These are phyloP conservation scores for Bostrychus sinensis DNA, from an alignment of 2,113 vertebrate species.

Conservation along the genomic window DNA sequence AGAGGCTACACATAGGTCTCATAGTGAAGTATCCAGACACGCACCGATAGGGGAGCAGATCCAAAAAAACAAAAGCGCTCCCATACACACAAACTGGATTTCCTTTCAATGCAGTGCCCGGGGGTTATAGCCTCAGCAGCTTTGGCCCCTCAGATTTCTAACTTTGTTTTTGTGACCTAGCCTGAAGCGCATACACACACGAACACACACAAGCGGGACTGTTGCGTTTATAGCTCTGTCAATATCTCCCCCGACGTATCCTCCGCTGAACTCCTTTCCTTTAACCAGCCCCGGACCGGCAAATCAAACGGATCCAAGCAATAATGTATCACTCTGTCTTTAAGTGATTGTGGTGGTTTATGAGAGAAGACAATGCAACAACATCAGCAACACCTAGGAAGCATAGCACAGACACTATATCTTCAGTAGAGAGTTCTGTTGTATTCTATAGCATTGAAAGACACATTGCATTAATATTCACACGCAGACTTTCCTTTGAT, in stretches of 20 bases:
- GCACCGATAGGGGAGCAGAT: slow-evolving; percentile 16
- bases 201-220: slow-evolving; percentile 1
- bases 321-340: not conserved
- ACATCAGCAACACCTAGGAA: too few species aligned
- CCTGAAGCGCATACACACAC: slow-evolving; percentile 33
- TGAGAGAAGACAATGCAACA: too few species aligned
- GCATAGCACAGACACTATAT: too few species aligned
- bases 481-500: too few species aligned
- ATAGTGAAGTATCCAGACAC: slow-evolving; percentile 19
- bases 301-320: not conserved
- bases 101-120: slow-evolving; percentile 47
- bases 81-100: slow-evolving; percentile 19
- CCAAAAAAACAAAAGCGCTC: slow-evolving; percentile 3
- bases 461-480: too few species aligned
- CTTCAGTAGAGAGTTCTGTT: too few species aligned
- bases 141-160: slow-evolving; percentile 37
- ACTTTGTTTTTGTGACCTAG: slow-evolving; percentile 60
- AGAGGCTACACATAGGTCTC: slow-evolving; percentile 30
- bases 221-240: slow-evolving; percentile 22
- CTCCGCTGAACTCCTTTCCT: not conserved
- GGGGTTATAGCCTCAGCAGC: slow-evolving; percentile 52
- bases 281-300: not conserved
- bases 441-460: too few species aligned
- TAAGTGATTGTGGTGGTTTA: not conserved
- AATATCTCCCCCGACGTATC: slow-evolving; percentile 6